Evolutionary conservation across 2,888 invertebrate genomes (phyloP).

Genomic region (Sesia apiformis): DNA sequence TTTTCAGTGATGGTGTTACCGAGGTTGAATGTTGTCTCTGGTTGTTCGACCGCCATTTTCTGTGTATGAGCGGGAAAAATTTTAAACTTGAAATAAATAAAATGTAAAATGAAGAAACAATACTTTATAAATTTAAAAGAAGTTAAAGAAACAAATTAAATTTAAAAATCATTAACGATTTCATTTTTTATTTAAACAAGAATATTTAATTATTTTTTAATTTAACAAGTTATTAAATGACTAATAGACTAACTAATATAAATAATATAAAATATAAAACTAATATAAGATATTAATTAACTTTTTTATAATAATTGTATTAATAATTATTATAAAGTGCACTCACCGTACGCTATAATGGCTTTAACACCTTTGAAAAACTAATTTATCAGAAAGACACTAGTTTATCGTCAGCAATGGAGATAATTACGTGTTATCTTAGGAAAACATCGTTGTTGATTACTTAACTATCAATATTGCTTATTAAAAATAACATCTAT

Average conservation of each 20-base stretch:
- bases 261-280: too few species aligned
- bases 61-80: slow-evolving; percentile 10
- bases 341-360: slow-evolving; percentile 30
- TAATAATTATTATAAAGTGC: background rate
- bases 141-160: too few species aligned
- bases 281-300: too few species aligned
- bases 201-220: too few species aligned
- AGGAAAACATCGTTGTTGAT: slow-evolving; percentile 2
- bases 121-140: background rate
- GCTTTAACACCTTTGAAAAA: slow-evolving; percentile 33
- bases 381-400: slow-evolving; percentile 22
- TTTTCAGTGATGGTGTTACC: slow-evolving; percentile 40
- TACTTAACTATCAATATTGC: background rate
- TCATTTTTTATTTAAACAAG: too few species aligned
- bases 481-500: too few species aligned
- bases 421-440: slow-evolving; percentile 13
- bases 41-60: slow-evolving; percentile 29
- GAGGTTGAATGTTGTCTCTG: slow-evolving; percentile 21
- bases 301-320: background rate
- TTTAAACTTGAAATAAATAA: slow-evolving; percentile 1
- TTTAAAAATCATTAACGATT: too few species aligned
- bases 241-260: too few species aligned
- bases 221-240: too few species aligned
- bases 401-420: slow-evolving; percentile 18
- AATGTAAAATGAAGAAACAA: background rate